A percentile compares a stretch with the other conserved stretches of the same genome.
phyloP scores from a whole-genome alignment of 2,797 vertebrate genomes.

The Schizopygopsis pylzovi region DNA sequence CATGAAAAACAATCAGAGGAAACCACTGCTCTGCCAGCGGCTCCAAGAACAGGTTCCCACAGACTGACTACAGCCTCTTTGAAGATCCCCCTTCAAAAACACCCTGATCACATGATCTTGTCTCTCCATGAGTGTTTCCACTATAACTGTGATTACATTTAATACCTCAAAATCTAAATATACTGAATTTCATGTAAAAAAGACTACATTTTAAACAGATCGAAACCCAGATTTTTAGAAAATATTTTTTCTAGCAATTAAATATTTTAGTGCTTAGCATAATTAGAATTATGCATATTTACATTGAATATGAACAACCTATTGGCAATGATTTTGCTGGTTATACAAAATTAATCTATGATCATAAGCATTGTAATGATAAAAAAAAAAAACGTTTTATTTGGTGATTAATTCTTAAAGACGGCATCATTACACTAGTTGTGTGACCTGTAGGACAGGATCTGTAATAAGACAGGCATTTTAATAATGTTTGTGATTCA shows the following conservation, averaged over 20 bases:
- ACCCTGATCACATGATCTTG: background rate
- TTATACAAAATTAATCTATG: background rate
- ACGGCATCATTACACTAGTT: background rate
- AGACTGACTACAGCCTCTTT: conserved; percentile 54
- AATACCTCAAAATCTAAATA: background rate
- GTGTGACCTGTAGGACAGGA: background rate
- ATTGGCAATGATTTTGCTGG: background rate
- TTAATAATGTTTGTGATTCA: background rate
- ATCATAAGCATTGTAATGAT: background rate
- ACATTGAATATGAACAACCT: background rate
- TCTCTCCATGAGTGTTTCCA: background rate
- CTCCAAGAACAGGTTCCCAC: conserved; percentile 58
- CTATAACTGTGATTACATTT: background rate
- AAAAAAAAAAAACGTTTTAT: background rate
- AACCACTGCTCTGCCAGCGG: conserved; percentile 58
- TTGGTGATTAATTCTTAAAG: background rate
- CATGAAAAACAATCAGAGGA: conserved; percentile 77
- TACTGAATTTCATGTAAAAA: background rate
- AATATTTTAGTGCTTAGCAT: background rate
- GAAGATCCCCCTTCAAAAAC: conserved; percentile 9
- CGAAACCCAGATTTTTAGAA: background rate
- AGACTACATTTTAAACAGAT: too few relatives aligned
- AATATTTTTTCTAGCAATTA: background rate
- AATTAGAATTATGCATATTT: background rate
- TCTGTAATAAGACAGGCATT: background rate